Evolutionary conservation across 2,888 invertebrate genomes (phyloP), one percentile per base, ranked within the genome.

Genomic region (Stenolophus ochropezus): DNA sequence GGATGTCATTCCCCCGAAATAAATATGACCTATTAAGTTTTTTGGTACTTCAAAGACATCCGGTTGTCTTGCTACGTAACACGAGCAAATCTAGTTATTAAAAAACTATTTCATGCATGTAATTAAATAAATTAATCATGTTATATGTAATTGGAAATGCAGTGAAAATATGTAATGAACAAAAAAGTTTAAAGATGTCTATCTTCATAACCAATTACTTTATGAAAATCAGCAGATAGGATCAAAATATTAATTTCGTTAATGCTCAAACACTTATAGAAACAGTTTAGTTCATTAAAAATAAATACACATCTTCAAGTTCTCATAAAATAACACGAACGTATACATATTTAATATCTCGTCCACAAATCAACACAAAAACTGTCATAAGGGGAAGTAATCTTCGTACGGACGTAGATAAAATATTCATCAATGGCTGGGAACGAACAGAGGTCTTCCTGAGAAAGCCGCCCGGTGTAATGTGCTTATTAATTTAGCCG

Each of bases 401-500:
- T 25, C 61, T 61, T 61, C 4, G 61, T 5, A 61, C 25, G n/a
- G 1, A 58, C 8, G 11, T 21, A 25, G 61, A 25, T 61, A 23
- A 61, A 61, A 61, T 61, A 61, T 61, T 61, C 61, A 61, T 25
- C 25, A 61, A n/a, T n/a, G 14, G 61, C 25, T 61, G 61, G 61
- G 61, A 61, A 61, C n/a, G 25, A 61, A 61, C 61, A 61, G 23
- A n/a, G 21, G 61, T 23, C 23, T 61, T 61, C 61, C 25, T 61
- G 61, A 58, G 58, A 58, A 58, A 4, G n/a, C 61, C 4, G n/a
- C 25, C 1, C 25, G n/a, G 5, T n/a, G 21, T 61, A 25, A 56
- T 71, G 49, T 73, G 73, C 47, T 73, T 23, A 73, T 49, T 73
- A 73, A 73, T 73, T 47, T 73, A 73, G 1, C 47, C 21, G 8